Conservation (phyloP, 2,888 invertebrate species). For the Drosophila limbata region DNA sequence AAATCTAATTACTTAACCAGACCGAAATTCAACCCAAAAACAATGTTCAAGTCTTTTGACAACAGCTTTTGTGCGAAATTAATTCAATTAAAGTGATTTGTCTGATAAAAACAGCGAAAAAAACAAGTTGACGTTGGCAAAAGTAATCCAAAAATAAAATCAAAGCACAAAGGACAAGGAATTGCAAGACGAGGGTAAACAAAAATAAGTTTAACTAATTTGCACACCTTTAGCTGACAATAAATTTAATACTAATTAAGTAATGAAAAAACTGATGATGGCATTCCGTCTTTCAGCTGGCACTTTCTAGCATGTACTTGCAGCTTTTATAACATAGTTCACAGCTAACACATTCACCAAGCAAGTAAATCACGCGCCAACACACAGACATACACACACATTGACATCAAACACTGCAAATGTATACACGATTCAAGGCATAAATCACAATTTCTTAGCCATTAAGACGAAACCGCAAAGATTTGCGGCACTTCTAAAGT, state of each 20-base stretch:
- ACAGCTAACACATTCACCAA: conserved; percentile 30
- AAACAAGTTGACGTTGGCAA: conserved; percentile 18
- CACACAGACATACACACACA: conserved; percentile 29
- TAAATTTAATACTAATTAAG: conserved; percentile 53
- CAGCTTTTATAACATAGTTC: conserved; percentile 25
- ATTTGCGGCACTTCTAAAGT: conserved; percentile 74
- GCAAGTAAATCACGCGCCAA: conserved; percentile 63
- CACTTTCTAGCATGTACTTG: conserved; percentile 2
- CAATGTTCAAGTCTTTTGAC: conserved; percentile 8
- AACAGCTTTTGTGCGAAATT: conserved; percentile 19
- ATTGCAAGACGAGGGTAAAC: conserved; percentile 4
- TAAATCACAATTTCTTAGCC: conserved; percentile 78
- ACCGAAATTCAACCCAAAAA: conserved; percentile 8
- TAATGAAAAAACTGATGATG: conserved; percentile 44
- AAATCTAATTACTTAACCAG: conserved; percentile 62
- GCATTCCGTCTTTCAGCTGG: neutral
- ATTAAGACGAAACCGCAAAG: conserved; percentile 79
- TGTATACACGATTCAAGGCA: conserved; percentile 49
- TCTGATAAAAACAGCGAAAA: conserved; percentile 40
- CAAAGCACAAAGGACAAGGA: neutral
- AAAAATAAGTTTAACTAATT: conserved; percentile 50
- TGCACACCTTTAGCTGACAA: conserved; percentile 55
- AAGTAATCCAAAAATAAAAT: conserved; percentile 19
- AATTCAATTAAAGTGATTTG: conserved; percentile 69
- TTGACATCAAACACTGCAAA: conserved; percentile 34